Conservation (phyloP, 30 jellyfish, hydroid and myxozoan species). For the Cassiopea xamachana region DNA sequence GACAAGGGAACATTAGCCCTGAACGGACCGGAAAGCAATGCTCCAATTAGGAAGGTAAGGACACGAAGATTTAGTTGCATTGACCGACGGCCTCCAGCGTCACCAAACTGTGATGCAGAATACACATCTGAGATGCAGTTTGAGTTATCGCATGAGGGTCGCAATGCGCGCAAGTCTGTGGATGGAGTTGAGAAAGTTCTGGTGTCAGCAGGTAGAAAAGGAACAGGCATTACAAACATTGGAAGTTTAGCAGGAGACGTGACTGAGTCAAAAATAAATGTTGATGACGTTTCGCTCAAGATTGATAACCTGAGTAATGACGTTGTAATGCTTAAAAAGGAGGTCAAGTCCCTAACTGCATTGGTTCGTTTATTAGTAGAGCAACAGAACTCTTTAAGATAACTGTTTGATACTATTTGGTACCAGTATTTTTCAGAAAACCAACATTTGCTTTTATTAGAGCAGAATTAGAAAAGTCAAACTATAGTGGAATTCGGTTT, state of each 20-base stretch:
- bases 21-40: neutral
- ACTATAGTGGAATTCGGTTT: neutral
- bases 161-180: slow-evolving; percentile 20
- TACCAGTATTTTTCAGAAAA: slow-evolving; percentile 3
- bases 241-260: slow-evolving; percentile 44
- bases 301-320: slow-evolving; percentile 61
- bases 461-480: neutral
- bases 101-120: neutral
- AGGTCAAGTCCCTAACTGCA: slow-evolving; percentile 54
- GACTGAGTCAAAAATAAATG: slow-evolving; percentile 56
- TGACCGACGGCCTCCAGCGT: neutral
- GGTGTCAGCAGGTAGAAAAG: neutral
- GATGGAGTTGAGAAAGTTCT: slow-evolving; percentile 49
- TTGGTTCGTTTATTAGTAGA: slow-evolving; percentile 54
- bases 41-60: neutral
- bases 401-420: slow-evolving; percentile 16
- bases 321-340: slow-evolving; percentile 54
- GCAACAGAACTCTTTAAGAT: slow-evolving; percentile 49
- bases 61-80: neutral
- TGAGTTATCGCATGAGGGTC: slow-evolving; percentile 35
- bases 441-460: neutral
- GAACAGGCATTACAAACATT: slow-evolving; percentile 21
- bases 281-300: slow-evolving; percentile 12
- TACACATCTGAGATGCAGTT: slow-evolving; percentile 20
- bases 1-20: neutral